These are phyloP conservation scores for Andrena cerasifolii DNA, from an alignment of 1,140 invertebrate species.

Conservation along the genomic window DNA sequence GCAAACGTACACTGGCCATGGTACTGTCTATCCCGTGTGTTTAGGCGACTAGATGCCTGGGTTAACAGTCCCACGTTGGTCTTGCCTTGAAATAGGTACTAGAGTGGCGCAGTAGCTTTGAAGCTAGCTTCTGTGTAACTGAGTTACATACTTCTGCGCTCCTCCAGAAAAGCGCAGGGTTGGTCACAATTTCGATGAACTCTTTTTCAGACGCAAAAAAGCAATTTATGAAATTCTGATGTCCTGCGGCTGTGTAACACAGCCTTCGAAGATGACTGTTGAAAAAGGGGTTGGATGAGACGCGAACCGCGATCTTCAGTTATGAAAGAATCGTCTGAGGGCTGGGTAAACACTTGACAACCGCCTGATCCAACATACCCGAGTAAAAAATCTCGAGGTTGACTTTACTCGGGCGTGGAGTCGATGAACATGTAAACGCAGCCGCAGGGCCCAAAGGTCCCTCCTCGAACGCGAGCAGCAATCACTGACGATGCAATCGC, in stretches of 20 bases:
- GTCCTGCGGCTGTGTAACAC: too few relatives aligned
- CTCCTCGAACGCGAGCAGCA: conserved; percentile 54
- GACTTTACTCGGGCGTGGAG: conserved; percentile 31
- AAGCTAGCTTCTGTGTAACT: too few relatives aligned
- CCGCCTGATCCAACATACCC: background rate
- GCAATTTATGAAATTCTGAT: too few relatives aligned
- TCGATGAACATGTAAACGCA: conserved; percentile 59
- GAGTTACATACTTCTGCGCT: background rate
- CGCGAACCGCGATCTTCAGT: background rate
- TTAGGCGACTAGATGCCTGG: conserved; percentile 12
- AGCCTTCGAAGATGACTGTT: background rate
- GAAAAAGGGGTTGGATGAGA: background rate
- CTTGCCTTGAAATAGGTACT: background rate
- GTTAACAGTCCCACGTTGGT: conserved; percentile 9
- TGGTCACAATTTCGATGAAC: too few relatives aligned
- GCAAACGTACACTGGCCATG: conserved; percentile 1
- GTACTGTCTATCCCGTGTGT: conserved; percentile 2
- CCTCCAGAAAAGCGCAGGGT: too few relatives aligned
- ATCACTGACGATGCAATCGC: conserved; percentile 64
- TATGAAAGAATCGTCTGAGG: background rate
- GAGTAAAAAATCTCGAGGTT: conserved; percentile 42
- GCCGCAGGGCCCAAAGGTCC: conserved; percentile 57
- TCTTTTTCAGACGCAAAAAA: too few relatives aligned
- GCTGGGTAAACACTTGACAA: conserved; percentile 25
- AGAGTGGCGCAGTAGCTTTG: background rate